Evolutionary conservation across 2,888 invertebrate genomes (phyloP).

Genomic region (Agriotes lineatus): DNA sequence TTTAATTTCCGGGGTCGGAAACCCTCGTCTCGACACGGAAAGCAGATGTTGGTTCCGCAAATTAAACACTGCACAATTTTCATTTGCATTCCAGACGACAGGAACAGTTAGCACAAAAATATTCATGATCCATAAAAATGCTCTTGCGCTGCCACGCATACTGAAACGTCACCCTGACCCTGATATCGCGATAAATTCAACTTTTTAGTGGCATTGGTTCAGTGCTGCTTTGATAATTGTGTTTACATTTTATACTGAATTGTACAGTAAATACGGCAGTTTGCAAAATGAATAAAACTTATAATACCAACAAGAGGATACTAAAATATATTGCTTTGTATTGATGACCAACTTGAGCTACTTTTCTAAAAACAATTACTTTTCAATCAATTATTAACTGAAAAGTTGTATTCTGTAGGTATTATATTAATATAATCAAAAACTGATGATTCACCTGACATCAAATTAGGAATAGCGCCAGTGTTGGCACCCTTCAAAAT

Average conservation of each 20-base stretch:
- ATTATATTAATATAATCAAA: no score
- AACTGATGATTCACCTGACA: no score
- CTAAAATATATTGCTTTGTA: no score
- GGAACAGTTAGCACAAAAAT: neutral
- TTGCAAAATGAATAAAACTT: no score
- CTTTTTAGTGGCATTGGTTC: neutral
- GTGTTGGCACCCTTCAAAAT: no score
- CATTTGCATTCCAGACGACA: neutral
- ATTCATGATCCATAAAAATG: neutral
- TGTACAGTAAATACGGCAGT: neutral
- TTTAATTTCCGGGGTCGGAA: constrained; percentile 49
- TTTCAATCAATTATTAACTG: no score
- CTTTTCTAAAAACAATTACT: no score
- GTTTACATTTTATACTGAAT: neutral
- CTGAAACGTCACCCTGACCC: neutral
- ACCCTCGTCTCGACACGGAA: constrained; percentile 27
- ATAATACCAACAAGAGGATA: no score
- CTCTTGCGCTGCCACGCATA: neutral
- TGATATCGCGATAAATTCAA: neutral
- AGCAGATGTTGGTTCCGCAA: constrained; percentile 13
- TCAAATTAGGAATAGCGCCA: no score
- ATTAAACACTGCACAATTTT: constrained; percentile 4
- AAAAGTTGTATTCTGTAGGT: no score
- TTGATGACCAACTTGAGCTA: no score
- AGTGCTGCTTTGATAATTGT: neutral